Evolutionary conservation across 2,888 invertebrate species (phyloP), one percentile per base, ranked within the genome.

Genomic region (Phrixothrix hirtus): DNA sequence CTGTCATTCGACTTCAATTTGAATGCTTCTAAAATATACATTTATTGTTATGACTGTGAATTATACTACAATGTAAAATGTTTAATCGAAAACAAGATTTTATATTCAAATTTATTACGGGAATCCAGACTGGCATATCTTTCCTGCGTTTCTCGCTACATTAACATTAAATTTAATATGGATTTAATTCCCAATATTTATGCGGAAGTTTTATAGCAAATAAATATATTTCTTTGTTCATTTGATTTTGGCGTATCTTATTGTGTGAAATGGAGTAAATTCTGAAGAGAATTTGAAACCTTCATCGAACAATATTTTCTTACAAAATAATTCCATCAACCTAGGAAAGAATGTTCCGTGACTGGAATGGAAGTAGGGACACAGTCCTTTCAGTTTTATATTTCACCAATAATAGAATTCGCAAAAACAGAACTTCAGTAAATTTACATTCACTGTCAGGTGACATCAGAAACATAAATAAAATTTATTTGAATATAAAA

Each of bases 1-100:
- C 27, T 45, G 56, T 34, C 48, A 31, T 43, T 50, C 43, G 36
- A 31, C 43, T 50, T 36, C 13, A 27, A 32, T 21, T 41, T 35
- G 38, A 48, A n/a, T 34, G 30, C 38, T 11, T 46, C 21, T 25
- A 38, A 31, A 38, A 38, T 46, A 29, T 12, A 38, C 37, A 16
- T 29, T 37, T 38, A 46, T 46, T 38, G 38, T 46, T 46, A 46
- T 31, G 38, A 27, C 38, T 4, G 7, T 21, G 21, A 21, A 21
- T 21, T 21, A 21, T 21, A 21, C 7, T 21, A 21, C 7, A 21
- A n/a, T n/a, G n/a, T n/a, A n/a, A n/a, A n/a, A n/a, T n/a, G n/a
- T n/a, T n/a, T n/a, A n/a, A n/a, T n/a, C n/a, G n/a, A n/a, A n/a
- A n/a, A n/a, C n/a, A n/a, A n/a, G n/a, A n/a, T n/a, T n/a, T n/a